Evolutionary conservation across 2,888 invertebrate genomes (phyloP).

Genomic region (Pandemis corylana): DNA sequence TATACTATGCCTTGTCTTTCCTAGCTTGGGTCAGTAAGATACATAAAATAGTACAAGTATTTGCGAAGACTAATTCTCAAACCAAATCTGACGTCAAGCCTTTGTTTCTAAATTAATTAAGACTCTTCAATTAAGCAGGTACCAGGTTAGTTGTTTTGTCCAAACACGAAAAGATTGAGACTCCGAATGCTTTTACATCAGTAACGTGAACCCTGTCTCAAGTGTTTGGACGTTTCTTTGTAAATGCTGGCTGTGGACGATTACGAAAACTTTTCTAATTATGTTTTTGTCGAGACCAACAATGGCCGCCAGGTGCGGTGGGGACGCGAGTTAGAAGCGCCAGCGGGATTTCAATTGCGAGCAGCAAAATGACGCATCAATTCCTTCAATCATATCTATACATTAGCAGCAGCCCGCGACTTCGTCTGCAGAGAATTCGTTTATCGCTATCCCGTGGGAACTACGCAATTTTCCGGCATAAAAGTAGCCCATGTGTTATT

Average conservation of each 20-base stretch:
- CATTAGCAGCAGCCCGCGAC: no score
- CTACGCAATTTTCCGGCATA: no score
- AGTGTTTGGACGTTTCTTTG: slow-evolving; percentile 59
- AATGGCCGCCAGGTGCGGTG: slow-evolving; percentile 51
- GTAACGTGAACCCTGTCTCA: slow-evolving; percentile 19
- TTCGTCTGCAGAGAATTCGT: no score
- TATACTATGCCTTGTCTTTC: no score
- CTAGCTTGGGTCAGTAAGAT: no score
- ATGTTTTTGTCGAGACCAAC: slow-evolving; percentile 60
- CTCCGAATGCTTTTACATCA: slow-evolving; percentile 11
- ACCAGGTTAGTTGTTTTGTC: neutral
- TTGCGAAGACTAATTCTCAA: neutral
- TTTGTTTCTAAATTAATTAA: neutral
- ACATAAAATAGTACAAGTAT: no score
- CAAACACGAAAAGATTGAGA: slow-evolving; percentile 9
- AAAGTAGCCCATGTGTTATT: no score
- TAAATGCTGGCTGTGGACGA: slow-evolving; percentile 50
- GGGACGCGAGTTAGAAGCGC: neutral
- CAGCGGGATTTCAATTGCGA: neutral
- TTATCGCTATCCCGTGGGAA: no score
- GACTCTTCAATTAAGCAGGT: neutral
- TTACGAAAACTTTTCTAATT: slow-evolving; percentile 66
- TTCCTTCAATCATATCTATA: no score
- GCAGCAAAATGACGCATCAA: no score
- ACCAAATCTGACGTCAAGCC: neutral